Evolutionary conservation across 2,888 invertebrate genomes (phyloP), one percentile per base, ranked within the genome.

Genomic region (Formica aserva): DNA sequence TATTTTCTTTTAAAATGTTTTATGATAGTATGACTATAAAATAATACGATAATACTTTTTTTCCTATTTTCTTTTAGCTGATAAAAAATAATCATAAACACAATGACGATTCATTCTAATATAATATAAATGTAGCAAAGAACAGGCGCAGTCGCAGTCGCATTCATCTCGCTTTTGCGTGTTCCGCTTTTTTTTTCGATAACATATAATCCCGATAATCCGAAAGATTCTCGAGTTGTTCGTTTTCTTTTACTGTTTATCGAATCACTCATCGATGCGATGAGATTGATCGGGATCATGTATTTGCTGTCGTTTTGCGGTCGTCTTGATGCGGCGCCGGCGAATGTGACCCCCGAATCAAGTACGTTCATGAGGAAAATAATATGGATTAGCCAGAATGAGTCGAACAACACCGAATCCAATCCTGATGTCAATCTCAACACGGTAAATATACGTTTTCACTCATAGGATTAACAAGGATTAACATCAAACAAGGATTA

Each of bases 351-450:
- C 18, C n/a, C n/a, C 0, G 41, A 74, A 18, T 18, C 26, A 26
- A 60, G n/a, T 5, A 8, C 1, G n/a, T 5, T 41, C 13, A 15
- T 35, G 1, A 65, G 2, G 8, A 18, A 18, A n/a, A 22, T 3
- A 15, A 35, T 48, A 15, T 8, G 11, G 4, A 1, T 5, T 9
- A 45, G 2, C 5, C 0, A 2, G 5, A 29, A 62, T 15, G 2
- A 1, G 4, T 2, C n/a, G 3, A 3, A 29, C 26, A 41, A 32
- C 22, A 2, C 11, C 29, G 22, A 45, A 52, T 38, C 38, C 11
- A 48, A 87, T 63, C 83, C 83, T 3, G 85, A 89, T 26, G 13
- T 82, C 13, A 63, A 85, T 1, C 84, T 89, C 62, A 82, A 74
- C 5, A 86, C 86, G 1, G 89, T 89, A 80, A 86, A 77, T 45